Base-by-base conservation (phyloP, 1,140 invertebrate genomes). In the Chironomus striatipennis region DNA sequence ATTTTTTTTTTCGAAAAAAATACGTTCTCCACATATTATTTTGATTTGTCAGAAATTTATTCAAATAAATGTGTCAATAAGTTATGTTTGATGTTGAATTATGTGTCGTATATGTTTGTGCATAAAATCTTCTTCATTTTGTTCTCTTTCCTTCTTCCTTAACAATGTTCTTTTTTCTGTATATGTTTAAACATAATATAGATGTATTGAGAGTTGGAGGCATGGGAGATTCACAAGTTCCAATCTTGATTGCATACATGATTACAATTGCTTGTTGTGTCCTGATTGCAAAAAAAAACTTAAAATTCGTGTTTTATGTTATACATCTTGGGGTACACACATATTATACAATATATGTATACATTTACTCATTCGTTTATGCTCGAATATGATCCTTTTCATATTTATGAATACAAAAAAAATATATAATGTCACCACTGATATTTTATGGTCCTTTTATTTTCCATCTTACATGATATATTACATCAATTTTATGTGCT, bases 21-120 rank as follows among this genome's bases (percentile, higher is more conserved):
- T 2, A 34, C 24, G 24, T 34, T 34, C 24, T 34, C 24, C 24
- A 57, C 12, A 57, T 57, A 57, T 57, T 57, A 57, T 57, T 57
- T 57, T 57, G 47, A 57, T 57, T 57, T 57, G 47, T 57, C 47
- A 12, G 47, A 70, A 70, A 20, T 70, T 70, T 70, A 70, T 70
- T 70, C 65, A 70, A 70, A 70, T 70, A 70, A 70, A 70, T 70
- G 65, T 70, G 65, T 70, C 65, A 70, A 70, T 70, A 70, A 70
- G 65, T 70, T 70, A 70, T 70, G 17, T 20, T 70, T 57, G 47
- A 57, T 57, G 47, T 57, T 57, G 47, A 57, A 57, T 57, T 57
- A 57, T 57, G 47, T 57, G 47, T 57, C 12, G 47, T 57, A 57
- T 57, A 57, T 15, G 47, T 57, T n/a, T 57, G 47, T 57, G 47